phyloP scores from a whole-genome alignment of 2,888 invertebrate species.

The Allygus modestus region DNA sequence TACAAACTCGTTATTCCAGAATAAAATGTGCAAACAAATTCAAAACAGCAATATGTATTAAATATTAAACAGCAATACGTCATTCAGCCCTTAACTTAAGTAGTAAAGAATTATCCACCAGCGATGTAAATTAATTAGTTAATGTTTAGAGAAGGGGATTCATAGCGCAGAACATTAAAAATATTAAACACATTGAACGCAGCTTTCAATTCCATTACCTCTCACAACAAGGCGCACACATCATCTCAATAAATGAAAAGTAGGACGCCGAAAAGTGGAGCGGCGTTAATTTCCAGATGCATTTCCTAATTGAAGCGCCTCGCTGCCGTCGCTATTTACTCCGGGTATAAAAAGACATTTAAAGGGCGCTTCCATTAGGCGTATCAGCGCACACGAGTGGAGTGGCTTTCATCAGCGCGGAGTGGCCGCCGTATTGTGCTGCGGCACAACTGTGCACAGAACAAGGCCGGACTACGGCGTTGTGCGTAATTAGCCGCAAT shows the following conservation, averaged over 20 bases:
- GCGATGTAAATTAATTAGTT: too few relatives aligned
- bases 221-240: background rate
- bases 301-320: constrained; percentile 49
- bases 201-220: background rate
- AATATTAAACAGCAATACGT: too few relatives aligned
- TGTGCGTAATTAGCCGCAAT: background rate
- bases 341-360: constrained; percentile 48
- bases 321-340: background rate
- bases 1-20: too few relatives aligned
- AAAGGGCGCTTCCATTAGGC: constrained; percentile 51
- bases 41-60: too few relatives aligned
- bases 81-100: too few relatives aligned
- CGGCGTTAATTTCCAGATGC: constrained; percentile 51
- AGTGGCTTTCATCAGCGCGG: background rate
- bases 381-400: constrained; percentile 25
- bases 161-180: background rate
- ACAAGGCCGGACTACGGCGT: too few relatives aligned
- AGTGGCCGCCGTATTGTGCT: background rate
- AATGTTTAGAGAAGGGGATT: background rate
- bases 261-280: constrained; percentile 12
- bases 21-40: too few relatives aligned
- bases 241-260: constrained; percentile 8
- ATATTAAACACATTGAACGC: constrained; percentile 6
- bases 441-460: background rate
- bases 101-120: too few relatives aligned